These are phyloP conservation scores for Ostrea edulis DNA, from an alignment of 1,140 invertebrate genomes.

Conservation along the genomic window DNA sequence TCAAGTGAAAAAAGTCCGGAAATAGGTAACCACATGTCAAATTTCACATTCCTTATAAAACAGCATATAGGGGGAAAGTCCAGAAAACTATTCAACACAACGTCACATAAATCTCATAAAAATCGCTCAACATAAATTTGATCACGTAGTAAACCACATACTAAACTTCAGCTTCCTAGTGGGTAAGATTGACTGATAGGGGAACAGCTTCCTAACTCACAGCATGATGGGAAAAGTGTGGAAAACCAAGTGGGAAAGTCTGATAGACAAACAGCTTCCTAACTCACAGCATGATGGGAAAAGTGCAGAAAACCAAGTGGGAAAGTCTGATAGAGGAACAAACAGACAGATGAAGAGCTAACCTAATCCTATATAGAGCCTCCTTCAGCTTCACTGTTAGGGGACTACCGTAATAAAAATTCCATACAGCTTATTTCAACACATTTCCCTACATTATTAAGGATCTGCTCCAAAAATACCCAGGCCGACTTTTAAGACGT, in stretches of 20 bases:
- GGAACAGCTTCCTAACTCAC: background rate
- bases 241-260: background rate
- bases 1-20: no score
- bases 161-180: background rate
- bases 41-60: no score
- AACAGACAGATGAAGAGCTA: no score
- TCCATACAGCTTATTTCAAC: no score
- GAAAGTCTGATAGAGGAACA: background rate
- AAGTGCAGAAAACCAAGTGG: background rate
- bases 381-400: no score
- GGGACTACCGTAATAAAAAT: no score
- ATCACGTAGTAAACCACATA: no score
- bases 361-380: no score
- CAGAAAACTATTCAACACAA: background rate
- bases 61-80: background rate
- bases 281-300: background rate
- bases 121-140: background rate
- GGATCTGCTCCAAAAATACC: background rate
- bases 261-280: no score
- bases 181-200: no score
- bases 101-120: background rate
- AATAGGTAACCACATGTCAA: no score
- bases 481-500: background rate
- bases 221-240: no score
- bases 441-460: background rate